Conservation (phyloP, 2,797 vertebrate genomes). For the Coluber constrictor region DNA sequence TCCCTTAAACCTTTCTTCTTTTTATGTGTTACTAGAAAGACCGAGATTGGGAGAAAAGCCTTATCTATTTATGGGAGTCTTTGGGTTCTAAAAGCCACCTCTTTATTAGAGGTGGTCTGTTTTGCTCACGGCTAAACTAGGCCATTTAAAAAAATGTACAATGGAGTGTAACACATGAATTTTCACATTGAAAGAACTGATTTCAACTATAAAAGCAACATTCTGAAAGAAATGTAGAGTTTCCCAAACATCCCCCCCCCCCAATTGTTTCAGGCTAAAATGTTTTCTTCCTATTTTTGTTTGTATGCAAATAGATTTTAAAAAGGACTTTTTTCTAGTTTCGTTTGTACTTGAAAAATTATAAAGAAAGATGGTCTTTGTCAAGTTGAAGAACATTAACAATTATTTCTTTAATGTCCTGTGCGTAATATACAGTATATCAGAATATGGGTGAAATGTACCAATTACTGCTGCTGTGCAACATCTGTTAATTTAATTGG, state of each 20-base stretch:
- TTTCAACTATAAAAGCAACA: background rate
- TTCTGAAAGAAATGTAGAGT: background rate
- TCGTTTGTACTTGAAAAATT: background rate
- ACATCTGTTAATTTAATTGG: background rate
- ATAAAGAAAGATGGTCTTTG: background rate
- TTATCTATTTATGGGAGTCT: background rate
- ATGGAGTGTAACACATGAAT: background rate
- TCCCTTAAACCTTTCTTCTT: background rate
- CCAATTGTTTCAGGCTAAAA: background rate
- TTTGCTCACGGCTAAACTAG: background rate
- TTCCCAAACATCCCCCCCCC: background rate
- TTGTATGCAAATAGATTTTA: background rate
- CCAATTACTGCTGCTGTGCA: conserved; percentile 21
- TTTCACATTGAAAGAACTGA: background rate
- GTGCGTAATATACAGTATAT: background rate
- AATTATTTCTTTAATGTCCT: background rate
- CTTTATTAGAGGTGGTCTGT: background rate
- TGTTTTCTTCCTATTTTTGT: background rate
- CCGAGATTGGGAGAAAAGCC: background rate
- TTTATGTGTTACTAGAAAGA: background rate
- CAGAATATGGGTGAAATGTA: background rate
- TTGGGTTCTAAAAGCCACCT: background rate
- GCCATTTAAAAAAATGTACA: background rate
- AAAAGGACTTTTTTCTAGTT: background rate
- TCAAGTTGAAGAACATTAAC: background rate